Base-by-base conservation (phyloP, 37 sponge, comb jelly and placozoan species). In the Spongia lamella region DNA sequence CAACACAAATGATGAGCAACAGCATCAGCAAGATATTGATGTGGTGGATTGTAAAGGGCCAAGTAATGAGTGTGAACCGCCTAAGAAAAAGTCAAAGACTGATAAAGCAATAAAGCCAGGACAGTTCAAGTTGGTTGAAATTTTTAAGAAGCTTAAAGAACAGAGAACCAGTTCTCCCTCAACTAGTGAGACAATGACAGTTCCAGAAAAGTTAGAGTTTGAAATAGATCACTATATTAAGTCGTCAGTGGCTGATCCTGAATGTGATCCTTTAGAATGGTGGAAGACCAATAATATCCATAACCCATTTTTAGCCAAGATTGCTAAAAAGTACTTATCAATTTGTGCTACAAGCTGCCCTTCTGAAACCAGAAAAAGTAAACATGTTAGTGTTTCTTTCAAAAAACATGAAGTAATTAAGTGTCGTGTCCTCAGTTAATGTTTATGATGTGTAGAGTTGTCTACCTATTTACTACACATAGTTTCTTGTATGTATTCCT, bases 351-450 rank as follows among this genome's bases (percentile, higher is more conserved):
- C 79, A 0, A 69, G 70, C 55, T 37, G 29, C 16, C 33, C 70
- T 19, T 53, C 79, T 17, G 79, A 56, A 69, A n/a, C 79, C 79
- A 21, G 79, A 79, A 4, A 38, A 21, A 22, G 70, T 79, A 1
- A 30, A 79, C 24, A 56, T 57, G 61, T 24, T 68, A 17, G 61
- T 79, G n/a, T 79, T 79, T 34, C 49, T 79, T 0, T 43, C 79
- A 20, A 68, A 53, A 47, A 79, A 79, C 61, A 40, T 77, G 59
- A 56, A 57, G 22, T 76, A 43, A 9, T 13, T 43, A 43, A 43
- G 9, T 9, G 5, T 43, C 9, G 5, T 43, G 47, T 43, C n/a
- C n/a, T n/a, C n/a, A n/a, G n/a, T n/a, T n/a, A n/a, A n/a, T n/a
- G n/a, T n/a, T n/a, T n/a, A n/a, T n/a, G n/a, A n/a, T n/a, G n/a